Evolutionary conservation across 1,140 invertebrate genomes (phyloP).

Genomic region (roundworm (Caenorhabditis elegans)): DNA sequence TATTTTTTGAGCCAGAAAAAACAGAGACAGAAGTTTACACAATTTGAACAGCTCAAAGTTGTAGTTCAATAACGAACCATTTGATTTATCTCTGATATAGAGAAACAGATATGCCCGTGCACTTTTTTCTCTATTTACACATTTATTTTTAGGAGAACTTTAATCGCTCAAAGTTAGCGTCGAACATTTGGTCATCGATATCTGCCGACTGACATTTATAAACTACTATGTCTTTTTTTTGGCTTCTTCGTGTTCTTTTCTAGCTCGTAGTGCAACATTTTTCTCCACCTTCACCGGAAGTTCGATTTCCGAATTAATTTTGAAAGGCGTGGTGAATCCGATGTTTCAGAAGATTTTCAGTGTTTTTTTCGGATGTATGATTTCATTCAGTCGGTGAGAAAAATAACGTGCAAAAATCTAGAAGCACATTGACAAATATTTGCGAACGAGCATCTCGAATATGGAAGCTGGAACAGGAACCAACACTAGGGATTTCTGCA

Average conservation of each 20-base stretch:
- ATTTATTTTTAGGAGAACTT: slow-evolving; percentile 8
- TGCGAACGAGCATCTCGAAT: too few species aligned
- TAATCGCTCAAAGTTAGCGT: slow-evolving; percentile 5
- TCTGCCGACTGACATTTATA: not conserved
- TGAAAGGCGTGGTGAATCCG: not conserved
- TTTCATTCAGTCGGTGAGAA: not conserved
- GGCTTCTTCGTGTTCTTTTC: too few species aligned
- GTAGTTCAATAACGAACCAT: too few species aligned
- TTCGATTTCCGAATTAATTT: not conserved
- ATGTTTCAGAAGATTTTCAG: not conserved
- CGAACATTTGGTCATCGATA: not conserved
- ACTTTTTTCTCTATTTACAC: slow-evolving; percentile 3
- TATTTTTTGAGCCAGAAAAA: too few species aligned
- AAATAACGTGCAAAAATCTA: not conserved
- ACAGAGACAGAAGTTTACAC: too few species aligned
- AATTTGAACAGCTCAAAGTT: too few species aligned
- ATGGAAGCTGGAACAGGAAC: not conserved
- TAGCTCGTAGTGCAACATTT: not conserved
- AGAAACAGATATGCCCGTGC: not conserved
- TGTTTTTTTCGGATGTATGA: not conserved
- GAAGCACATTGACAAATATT: not conserved
- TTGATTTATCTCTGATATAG: too few species aligned
- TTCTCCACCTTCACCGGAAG: not conserved
- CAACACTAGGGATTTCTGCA: not conserved
- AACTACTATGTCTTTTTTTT: too few species aligned